phyloP scores from a whole-genome alignment of 2,888 invertebrate genomes.

The Scaptomyza flava region DNA sequence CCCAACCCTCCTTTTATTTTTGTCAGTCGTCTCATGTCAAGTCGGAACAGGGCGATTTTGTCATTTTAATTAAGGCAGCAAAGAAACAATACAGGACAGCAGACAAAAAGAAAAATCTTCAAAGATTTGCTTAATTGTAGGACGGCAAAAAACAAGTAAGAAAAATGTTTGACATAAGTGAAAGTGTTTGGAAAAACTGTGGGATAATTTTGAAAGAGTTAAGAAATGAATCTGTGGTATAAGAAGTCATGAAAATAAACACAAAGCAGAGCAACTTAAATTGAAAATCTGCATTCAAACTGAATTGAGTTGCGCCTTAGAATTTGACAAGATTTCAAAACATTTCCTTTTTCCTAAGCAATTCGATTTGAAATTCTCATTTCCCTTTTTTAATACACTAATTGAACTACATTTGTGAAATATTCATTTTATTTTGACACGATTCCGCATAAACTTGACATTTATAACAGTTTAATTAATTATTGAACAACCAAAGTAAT shows the following conservation, averaged over 20 bases:
- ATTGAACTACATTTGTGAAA: too few species aligned
- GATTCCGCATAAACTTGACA: neutral
- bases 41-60: constrained; percentile 41
- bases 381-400: too few species aligned
- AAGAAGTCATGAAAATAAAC: neutral
- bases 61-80: constrained; percentile 64
- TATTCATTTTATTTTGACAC: neutral
- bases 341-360: too few species aligned
- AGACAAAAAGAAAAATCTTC: neutral
- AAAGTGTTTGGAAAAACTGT: constrained; percentile 6
- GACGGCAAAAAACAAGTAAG: constrained; percentile 7
- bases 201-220: constrained; percentile 11
- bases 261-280: neutral
- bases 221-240: too few species aligned
- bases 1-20: neutral
- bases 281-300: too few species aligned
- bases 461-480: neutral
- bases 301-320: too few species aligned
- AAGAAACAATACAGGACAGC: constrained; percentile 1
- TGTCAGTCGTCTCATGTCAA: constrained; percentile 7
- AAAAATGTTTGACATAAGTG: constrained; percentile 6
- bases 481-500: constrained; percentile 1
- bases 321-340: too few species aligned
- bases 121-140: constrained; percentile 30
- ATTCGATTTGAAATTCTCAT: too few species aligned